Evolutionary conservation across 1,140 invertebrate species (phyloP), one percentile per base, ranked within the genome.

Genomic region (Drosophila insularis): DNA sequence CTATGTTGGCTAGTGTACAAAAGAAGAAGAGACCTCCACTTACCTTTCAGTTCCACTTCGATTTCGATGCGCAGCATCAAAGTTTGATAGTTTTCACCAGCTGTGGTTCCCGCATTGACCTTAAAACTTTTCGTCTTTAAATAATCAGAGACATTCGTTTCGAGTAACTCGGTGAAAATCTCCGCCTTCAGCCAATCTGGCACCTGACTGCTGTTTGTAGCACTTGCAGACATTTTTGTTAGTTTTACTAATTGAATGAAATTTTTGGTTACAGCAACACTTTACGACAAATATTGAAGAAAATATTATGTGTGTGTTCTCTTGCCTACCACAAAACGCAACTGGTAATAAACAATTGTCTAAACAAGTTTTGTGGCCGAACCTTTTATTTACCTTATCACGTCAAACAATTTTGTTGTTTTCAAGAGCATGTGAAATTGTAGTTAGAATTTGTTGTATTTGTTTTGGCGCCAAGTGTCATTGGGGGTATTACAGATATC

Each of bases 61-160:
- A 89, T 74, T 11, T 69, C 56, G 8, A 87, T 37, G 2, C 80
- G 61, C 19, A 90, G 27, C 78, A 76, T 85, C 1, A 81, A 32
- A 5, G 62, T 78, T 31, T 80, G 66, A 68, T 87, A 90, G 56
- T 90, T 90, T 39, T 90, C 87, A 0, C 87, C 87, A 1, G 77
- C 68, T 0, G 69, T 66, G 0, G 70, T 23, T 50, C 80, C 87
- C 0, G 23, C 60, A 6, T 56, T 60, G 8, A 63, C 46, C 31
- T 77, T 81, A 13, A 86, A 87, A 13, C 23, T 79, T 14, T 80
- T 78, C 2, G 81, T 68, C 46, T 81, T 81, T 4, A 54, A 58
- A 43, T 76, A 86, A 0, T 79, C 76, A 10, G 62, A 37, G 1
- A 90, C 65, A 17, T 40, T 75, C 6, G 76, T 27, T 37, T 79